phyloP scores from a whole-genome alignment of 2,113 vertebrate species.

The Pampusana beccarii region DNA sequence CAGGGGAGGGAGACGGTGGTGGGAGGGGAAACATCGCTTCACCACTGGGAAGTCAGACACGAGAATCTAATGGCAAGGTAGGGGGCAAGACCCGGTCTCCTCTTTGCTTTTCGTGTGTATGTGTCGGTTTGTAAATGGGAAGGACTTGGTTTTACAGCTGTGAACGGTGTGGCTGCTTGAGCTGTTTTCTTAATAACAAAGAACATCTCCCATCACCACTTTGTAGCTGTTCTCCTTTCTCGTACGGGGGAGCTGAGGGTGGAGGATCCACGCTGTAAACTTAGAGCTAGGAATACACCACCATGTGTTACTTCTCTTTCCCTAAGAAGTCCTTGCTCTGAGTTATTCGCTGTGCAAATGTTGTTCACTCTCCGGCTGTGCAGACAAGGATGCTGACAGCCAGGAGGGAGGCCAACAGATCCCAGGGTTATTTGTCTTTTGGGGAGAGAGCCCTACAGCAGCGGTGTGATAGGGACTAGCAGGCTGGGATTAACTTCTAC shows the following conservation, averaged over 20 bases:
- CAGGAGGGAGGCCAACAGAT: background rate
- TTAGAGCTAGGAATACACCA: background rate
- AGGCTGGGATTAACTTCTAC: background rate
- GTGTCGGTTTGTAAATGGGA: background rate
- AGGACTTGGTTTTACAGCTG: background rate
- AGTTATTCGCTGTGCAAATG: background rate
- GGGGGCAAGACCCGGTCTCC: background rate
- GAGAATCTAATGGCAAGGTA: background rate
- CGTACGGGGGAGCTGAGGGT: rapidly evolving
- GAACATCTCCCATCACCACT: background rate
- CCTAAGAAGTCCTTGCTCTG: rapidly evolving
- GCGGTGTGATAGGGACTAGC: background rate
- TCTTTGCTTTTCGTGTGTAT: background rate
- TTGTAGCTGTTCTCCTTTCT: background rate
- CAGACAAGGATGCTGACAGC: background rate
- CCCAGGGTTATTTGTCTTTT: background rate
- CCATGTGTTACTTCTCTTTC: background rate
- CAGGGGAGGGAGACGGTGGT: background rate
- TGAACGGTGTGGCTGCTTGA: background rate
- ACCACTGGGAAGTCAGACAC: background rate
- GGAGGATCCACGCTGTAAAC: rapidly evolving
- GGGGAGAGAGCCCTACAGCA: rapidly evolving
- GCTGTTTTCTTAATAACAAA: background rate
- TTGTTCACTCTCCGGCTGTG: background rate
- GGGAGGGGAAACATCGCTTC: background rate